Conservation (phyloP, 2,888 invertebrate genomes). For the Xestia c-nigrum region DNA sequence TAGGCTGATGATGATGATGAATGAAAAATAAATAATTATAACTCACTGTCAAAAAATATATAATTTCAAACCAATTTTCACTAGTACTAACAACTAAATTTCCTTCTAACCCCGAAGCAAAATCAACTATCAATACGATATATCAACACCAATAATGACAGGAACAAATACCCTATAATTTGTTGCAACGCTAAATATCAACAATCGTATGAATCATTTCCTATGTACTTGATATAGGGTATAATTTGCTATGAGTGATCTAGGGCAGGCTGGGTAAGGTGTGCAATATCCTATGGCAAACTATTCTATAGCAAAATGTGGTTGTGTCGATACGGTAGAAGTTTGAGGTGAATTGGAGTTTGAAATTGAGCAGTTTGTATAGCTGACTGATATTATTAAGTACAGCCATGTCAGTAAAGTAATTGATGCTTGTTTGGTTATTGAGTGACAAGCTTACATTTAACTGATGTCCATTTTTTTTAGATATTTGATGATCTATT, state of each 20-base stretch:
- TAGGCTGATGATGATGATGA: too few species aligned
- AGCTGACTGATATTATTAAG: neutral
- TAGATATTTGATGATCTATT: neutral
- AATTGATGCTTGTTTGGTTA: neutral
- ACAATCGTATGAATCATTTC: conserved; percentile 57
- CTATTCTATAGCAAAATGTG: conserved; percentile 44
- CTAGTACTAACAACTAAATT: neutral
- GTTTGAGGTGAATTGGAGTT: conserved; percentile 22
- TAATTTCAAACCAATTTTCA: neutral
- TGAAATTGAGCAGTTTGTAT: conserved; percentile 9
- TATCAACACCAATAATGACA: conserved; percentile 43
- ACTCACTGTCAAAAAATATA: neutral
- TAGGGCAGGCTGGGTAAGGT: conserved; percentile 42
- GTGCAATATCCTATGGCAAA: conserved; percentile 63
- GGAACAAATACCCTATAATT: conserved; percentile 26
- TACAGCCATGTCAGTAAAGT: neutral
- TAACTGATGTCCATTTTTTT: neutral
- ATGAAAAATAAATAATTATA: too few species aligned
- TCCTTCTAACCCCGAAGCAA: neutral
- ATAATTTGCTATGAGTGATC: conserved; percentile 60
- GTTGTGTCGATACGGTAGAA: neutral
- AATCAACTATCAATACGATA: conserved; percentile 18
- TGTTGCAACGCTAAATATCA: conserved; percentile 46
- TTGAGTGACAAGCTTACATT: neutral
- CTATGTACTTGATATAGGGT: conserved; percentile 39